Evolutionary conservation across 1,140 invertebrate species (phyloP).

Genomic region (Trissolcus basalis): DNA sequence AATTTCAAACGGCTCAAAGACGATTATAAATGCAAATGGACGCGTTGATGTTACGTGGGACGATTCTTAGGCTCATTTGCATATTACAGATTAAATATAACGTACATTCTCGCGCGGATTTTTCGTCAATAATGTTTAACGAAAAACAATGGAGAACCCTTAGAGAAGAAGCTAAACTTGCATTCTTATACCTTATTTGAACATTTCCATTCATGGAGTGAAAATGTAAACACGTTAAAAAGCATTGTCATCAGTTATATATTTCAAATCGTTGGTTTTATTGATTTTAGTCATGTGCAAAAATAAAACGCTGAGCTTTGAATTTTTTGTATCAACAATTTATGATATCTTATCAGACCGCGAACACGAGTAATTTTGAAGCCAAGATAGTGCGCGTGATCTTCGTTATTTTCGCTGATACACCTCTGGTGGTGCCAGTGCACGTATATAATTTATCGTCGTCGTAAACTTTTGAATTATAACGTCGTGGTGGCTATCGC

Average conservation of each 20-base stretch:
- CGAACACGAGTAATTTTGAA: conserved; percentile 61
- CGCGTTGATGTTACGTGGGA: conserved; percentile 7
- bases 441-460: conserved; percentile 61
- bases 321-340: conserved; percentile 10
- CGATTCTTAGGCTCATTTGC: conserved; percentile 22
- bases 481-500: conserved; percentile 50
- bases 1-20: conserved; percentile 10
- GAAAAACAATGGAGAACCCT: too few species aligned
- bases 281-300: too few species aligned
- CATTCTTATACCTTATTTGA: too few species aligned
- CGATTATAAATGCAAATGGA: conserved; percentile 37
- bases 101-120: not conserved
- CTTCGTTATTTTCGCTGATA: conserved; percentile 55
- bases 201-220: too few species aligned
- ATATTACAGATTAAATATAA: conserved; percentile 32
- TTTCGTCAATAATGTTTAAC: not conserved
- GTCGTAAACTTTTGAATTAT: conserved; percentile 68
- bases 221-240: too few species aligned
- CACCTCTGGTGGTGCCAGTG: conserved; percentile 45
- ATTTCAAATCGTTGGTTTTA: too few species aligned
- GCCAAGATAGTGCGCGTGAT: conserved; percentile 46
- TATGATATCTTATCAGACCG: conserved; percentile 57
- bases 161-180: too few species aligned
- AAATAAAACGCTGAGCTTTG: conserved; percentile 46
- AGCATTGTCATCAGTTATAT: too few species aligned